A percentile compares a stretch with the other conserved stretches of the same genome.
Conservation (phyloP, 2,888 invertebrate genomes). For the Timandra comae region DNA sequence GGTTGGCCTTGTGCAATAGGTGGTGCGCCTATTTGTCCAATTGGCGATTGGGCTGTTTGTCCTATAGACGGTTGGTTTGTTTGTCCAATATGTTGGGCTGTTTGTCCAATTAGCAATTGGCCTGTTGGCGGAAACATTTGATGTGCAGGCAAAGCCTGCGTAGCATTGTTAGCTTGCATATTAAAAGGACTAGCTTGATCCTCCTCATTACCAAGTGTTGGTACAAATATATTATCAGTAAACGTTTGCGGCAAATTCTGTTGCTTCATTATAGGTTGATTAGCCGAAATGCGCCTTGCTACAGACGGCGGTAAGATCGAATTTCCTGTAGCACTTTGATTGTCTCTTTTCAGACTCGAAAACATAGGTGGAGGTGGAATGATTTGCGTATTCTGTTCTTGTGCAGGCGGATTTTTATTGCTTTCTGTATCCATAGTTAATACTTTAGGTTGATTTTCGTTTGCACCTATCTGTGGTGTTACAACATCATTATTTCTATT, state of each 20-base stretch:
- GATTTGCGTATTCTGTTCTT: constrained; percentile 24
- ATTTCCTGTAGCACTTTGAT: constrained; percentile 33
- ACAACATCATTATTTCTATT: constrained; percentile 2
- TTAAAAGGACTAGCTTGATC: background rate
- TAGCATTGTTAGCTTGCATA: no score
- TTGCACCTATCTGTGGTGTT: constrained; percentile 1
- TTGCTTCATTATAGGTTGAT: constrained; percentile 49
- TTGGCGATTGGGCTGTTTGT: no score
- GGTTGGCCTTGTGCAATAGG: no score
- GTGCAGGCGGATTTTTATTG: constrained; percentile 7
- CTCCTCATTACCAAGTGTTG: constrained; percentile 24
- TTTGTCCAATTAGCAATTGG: no score
- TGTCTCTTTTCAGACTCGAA: constrained; percentile 39
- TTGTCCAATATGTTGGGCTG: no score
- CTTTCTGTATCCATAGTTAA: constrained; percentile 4
- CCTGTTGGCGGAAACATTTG: no score
- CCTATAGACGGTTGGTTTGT: no score
- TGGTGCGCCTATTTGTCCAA: no score
- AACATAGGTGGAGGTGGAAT: constrained; percentile 68
- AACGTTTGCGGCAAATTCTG: constrained; percentile 27
- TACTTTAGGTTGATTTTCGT: constrained; percentile 13
- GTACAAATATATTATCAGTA: constrained; percentile 50
- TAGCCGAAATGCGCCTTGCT: constrained; percentile 53
- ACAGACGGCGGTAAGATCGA: constrained; percentile 61
- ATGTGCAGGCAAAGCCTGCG: no score